Evolutionary conservation across 2,888 invertebrate species (phyloP), one percentile per base, ranked within the genome.

Genomic region (Lissocephala sabroskyi): DNA sequence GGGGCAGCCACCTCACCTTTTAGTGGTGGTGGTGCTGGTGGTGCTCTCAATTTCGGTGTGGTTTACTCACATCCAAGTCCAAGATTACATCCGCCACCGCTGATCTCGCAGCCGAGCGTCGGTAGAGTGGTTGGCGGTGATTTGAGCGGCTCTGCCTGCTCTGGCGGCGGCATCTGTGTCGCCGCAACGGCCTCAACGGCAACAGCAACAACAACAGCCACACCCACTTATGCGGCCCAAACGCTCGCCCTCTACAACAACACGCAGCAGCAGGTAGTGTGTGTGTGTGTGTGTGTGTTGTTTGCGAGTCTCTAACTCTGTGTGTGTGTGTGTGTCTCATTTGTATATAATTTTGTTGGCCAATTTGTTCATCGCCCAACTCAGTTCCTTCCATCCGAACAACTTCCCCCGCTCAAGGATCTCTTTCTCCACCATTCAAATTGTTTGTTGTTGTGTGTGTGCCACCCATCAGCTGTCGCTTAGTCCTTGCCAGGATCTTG

Each of bases 181-280:
- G 43, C 28, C 37, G 46, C 30, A 29, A 9, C 32, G 26, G 42
- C 26, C 13, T 32, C 30, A 37, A 40, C 50, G 47, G 45, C 32
- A 17, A 42, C 62, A 52, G 43, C 28, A 36, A 43, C 30, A 29
- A 9, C 32, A 19, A 39, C 26, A 10, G 23, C 30, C 32, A 40
- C 50, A 44, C 42, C 32, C 13, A 42, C 62, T 51, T 64, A 58
- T 60, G 78, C 56, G 53, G 61, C 33, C 57, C 65, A 74, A 55
- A 66, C 71, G 61, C 62, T 71, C 41, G 7, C 71, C 63, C 68
- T 71, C 41, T 70, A 45, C 45, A 45, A 45, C 45, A 45, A 77
- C 80, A 80, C 78, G 74, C 82, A 82, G 80, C 82, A 83, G 77
- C 82, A 83, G 83, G 83, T 83, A 83, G 79, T 79, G 70, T 60